Percentiles rank a stretch among this genome's conserved stretches.
These are phyloP conservation scores for Macrophya annulata DNA, from an alignment of 2,888 invertebrate species.

Conservation along the genomic window DNA sequence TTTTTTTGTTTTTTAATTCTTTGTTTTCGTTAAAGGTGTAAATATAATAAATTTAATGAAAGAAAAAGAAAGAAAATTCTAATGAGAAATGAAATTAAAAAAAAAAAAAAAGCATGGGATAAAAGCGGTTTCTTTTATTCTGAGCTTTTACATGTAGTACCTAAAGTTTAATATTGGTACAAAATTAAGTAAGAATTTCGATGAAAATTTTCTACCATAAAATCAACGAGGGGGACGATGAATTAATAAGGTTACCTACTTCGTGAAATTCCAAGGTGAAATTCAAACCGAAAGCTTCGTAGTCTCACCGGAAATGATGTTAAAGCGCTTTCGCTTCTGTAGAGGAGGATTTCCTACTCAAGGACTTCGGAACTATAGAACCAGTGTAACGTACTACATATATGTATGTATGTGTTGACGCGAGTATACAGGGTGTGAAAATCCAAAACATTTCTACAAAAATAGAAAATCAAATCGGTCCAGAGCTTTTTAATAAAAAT, in stretches of 20 bases:
- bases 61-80: neutral
- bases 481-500: too few species aligned
- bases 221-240: neutral
- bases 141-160: neutral
- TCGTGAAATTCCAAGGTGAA: slow-evolving; percentile 15
- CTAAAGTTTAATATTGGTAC: neutral
- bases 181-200: neutral
- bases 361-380: neutral
- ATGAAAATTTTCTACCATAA: neutral
- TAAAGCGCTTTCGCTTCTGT: slow-evolving; percentile 39
- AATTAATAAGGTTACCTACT: slow-evolving; percentile 25
- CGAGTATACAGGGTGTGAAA: neutral
- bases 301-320: slow-evolving; percentile 42
- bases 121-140: neutral
- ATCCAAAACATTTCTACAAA: neutral
- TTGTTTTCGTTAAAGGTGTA: too few species aligned
- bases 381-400: neutral
- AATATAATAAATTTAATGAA: neutral
- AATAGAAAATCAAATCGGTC: neutral
- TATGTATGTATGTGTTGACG: neutral
- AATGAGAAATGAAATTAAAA: neutral
- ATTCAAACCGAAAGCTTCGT: slow-evolving; percentile 16
- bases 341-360: slow-evolving; percentile 32
- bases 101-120: too few species aligned
- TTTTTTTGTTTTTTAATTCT: too few species aligned